phyloP scores from a whole-genome alignment of 2,888 invertebrate species.

The Epinotia ramella region DNA sequence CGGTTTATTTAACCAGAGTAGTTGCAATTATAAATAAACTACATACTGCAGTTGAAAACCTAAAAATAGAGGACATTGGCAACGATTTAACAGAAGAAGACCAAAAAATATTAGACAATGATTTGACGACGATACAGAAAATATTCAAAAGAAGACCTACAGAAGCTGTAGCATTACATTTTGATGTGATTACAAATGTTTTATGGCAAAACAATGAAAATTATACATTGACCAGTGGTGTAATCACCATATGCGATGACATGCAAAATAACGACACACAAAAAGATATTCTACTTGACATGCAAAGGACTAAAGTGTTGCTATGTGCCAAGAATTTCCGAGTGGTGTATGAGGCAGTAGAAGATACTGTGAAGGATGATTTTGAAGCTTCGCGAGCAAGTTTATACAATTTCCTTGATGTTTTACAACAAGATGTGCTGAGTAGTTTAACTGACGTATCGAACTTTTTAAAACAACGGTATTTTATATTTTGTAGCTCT shows the following conservation, averaged over 20 bases:
- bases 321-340: conserved; percentile 70
- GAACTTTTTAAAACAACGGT: conserved; percentile 67
- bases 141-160: conserved; percentile 68
- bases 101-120: conserved; percentile 55
- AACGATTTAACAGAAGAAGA: conserved; percentile 56
- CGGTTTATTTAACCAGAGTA: conserved; percentile 69
- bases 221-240: conserved; percentile 61
- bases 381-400: conserved; percentile 58
- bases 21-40: conserved; percentile 69
- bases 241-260: conserved; percentile 63
- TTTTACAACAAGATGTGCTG: conserved; percentile 53
- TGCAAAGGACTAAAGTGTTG: conserved; percentile 62
- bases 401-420: conserved; percentile 60
- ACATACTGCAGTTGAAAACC: conserved; percentile 55
- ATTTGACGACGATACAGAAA: conserved; percentile 62
- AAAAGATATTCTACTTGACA: conserved; percentile 64
- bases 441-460: conserved; percentile 58
- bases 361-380: conserved; percentile 58
- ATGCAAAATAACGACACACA: conserved; percentile 60
- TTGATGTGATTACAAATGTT: conserved; percentile 71
- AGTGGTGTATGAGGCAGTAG: conserved; percentile 60
- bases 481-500: conserved; percentile 23
- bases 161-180: conserved; percentile 69
- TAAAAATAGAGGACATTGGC: conserved; percentile 53
- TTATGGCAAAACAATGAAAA: conserved; percentile 61